phyloP scores from a whole-genome alignment of 2,888 invertebrate species.

The Parasteatoda lunata region DNA sequence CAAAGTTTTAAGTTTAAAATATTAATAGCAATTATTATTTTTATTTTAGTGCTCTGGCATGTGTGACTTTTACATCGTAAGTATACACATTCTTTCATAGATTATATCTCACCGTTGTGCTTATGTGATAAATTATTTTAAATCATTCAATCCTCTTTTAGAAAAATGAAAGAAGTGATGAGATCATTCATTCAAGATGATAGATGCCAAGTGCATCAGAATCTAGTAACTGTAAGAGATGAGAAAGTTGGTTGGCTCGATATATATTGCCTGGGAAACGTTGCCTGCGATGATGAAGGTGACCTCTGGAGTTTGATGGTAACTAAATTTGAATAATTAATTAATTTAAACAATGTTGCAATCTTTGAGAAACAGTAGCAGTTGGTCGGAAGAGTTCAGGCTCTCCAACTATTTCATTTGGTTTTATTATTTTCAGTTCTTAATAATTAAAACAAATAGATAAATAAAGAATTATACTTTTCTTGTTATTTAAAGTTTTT shows the following conservation, averaged over 20 bases:
- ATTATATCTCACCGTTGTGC: neutral
- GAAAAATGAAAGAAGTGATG: conserved; percentile 68
- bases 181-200: conserved; percentile 75
- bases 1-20: no score
- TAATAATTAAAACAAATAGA: no score
- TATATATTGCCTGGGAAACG: conserved; percentile 80
- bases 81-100: conserved; percentile 72
- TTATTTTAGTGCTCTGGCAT: conserved; percentile 77
- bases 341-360: no score
- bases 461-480: no score
- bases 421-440: no score
- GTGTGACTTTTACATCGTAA: conserved; percentile 79
- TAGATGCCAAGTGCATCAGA: conserved; percentile 83
- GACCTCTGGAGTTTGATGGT: conserved; percentile 85
- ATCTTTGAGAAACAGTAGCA: no score
- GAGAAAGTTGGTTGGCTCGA: conserved; percentile 85
- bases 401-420: no score
- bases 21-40: conserved; percentile 2
- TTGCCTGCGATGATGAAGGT: conserved; percentile 80
- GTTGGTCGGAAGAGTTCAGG: no score
- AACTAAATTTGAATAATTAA: conserved; percentile 68
- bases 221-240: conserved; percentile 81
- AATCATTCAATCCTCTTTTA: neutral
- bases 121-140: neutral
- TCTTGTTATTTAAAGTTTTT: no score